Evolutionary conservation across 2,113 vertebrate species (phyloP).

Genomic region (Psammodynastes pulverulentus): DNA sequence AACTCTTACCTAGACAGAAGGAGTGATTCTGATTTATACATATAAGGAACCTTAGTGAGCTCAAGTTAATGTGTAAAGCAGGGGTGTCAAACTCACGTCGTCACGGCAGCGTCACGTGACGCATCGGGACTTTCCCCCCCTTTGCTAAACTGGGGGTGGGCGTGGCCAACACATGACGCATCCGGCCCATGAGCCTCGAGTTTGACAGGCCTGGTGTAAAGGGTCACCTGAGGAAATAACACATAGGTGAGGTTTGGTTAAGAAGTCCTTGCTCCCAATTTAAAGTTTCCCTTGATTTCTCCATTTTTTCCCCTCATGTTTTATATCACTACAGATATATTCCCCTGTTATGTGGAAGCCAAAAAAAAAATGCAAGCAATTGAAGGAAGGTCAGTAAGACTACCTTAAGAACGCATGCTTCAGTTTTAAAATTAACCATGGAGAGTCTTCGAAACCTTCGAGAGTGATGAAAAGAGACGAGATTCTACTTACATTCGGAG

Average conservation of each 20-base stretch:
- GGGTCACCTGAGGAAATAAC: not conserved
- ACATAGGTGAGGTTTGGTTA: not conserved
- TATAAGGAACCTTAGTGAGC: not conserved
- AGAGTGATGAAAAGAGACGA: not conserved
- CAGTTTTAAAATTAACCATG: not conserved
- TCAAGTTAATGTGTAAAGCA: not conserved
- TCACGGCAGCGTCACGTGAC: not conserved
- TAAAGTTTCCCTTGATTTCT: not conserved
- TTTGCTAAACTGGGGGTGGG: not conserved
- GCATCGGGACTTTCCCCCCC: accelerated
- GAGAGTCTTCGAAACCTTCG: not conserved
- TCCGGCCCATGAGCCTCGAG: accelerated
- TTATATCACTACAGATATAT: not conserved
- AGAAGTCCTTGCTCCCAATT: not conserved
- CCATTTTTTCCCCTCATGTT: not conserved
- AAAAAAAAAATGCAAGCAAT: not conserved
- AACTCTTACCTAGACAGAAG: not conserved
- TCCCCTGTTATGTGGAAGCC: not conserved
- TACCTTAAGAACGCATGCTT: not conserved
- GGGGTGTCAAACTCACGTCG: not conserved
- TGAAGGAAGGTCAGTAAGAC: not conserved
- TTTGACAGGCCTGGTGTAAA: not conserved
- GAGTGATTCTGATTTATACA: not conserved
- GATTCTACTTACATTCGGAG: not conserved
- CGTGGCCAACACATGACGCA: not conserved